These are phyloP conservation scores for Cyprinodon tularosa DNA, from an alignment of 2,113 vertebrate species.

Conservation along the genomic window DNA sequence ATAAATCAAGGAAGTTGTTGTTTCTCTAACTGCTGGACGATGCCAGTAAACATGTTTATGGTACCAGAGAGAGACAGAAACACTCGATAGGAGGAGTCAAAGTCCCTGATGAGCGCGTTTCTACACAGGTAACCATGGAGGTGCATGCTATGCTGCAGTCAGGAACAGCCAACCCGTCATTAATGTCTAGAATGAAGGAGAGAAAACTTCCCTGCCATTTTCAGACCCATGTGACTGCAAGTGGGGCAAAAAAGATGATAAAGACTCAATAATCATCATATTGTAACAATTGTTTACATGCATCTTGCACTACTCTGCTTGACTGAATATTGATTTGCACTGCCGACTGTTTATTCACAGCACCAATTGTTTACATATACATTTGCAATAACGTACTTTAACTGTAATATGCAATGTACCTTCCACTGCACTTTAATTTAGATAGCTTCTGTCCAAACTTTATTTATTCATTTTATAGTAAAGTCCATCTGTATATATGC, in stretches of 20 bases:
- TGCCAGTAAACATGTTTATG: constrained; percentile 71
- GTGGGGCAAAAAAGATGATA: background rate
- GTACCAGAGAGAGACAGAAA: constrained; percentile 18
- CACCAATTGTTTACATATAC: no score
- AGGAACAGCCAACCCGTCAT: constrained; percentile 45
- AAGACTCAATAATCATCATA: background rate
- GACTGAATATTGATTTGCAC: no score
- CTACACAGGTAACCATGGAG: constrained; percentile 76
- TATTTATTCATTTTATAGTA: no score
- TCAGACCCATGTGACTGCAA: background rate
- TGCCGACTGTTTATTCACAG: no score
- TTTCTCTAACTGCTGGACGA: constrained; percentile 2
- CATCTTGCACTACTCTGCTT: no score
- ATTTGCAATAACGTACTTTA: no score
- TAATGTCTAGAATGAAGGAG: constrained; percentile 48
- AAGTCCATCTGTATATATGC: no score
- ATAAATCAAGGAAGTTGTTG: background rate
- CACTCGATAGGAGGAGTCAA: constrained; percentile 42
- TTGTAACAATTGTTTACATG: no score
- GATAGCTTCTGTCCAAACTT: no score
- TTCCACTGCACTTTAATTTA: no score
- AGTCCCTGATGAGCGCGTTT: constrained; percentile 65
- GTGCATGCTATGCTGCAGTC: constrained; percentile 52
- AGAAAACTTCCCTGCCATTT: constrained; percentile 44
- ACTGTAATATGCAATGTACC: no score